Evolutionary conservation across 2,888 invertebrate genomes (phyloP).

Genomic region (Diplazon laetatorius): DNA sequence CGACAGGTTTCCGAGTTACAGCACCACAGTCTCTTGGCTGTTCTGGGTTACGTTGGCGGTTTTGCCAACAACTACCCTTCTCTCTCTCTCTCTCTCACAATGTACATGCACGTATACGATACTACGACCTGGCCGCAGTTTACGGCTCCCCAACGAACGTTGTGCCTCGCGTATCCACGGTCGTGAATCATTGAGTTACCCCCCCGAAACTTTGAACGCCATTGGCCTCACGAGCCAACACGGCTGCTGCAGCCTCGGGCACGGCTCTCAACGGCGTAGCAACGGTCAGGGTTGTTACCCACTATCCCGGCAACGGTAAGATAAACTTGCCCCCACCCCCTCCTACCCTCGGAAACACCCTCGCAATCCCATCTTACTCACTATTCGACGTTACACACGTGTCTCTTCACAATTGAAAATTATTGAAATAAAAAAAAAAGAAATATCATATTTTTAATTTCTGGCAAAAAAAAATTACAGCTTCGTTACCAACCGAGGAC

Average conservation of each 20-base stretch:
- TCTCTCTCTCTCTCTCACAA: too few species aligned
- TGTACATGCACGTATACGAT: not conserved
- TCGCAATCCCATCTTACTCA: not conserved
- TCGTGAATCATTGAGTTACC: slow-evolving; percentile 65
- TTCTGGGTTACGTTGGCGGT: slow-evolving; percentile 22
- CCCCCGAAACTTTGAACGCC: slow-evolving; percentile 34
- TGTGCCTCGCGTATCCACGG: slow-evolving; percentile 39
- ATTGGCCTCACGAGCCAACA: not conserved
- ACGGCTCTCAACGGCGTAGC: not conserved
- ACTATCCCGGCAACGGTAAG: not conserved
- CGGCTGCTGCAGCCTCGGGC: not conserved
- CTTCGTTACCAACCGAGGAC: too few species aligned
- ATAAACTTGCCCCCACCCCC: not conserved
- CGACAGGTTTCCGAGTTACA: not conserved
- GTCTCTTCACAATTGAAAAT: not conserved
- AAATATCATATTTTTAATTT: not conserved
- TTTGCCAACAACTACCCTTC: too few species aligned
- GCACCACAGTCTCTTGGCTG: slow-evolving; percentile 8
- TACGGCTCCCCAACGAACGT: slow-evolving; percentile 55
- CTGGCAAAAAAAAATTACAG: too few species aligned
- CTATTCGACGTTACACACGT: not conserved
- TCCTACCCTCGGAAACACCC: not conserved
- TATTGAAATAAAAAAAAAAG: not conserved
- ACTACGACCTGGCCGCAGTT: slow-evolving; percentile 36
- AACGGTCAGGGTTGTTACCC: not conserved